Conservation (phyloP, 2,797 vertebrate species). For the Steatocranus sp. region DNA sequence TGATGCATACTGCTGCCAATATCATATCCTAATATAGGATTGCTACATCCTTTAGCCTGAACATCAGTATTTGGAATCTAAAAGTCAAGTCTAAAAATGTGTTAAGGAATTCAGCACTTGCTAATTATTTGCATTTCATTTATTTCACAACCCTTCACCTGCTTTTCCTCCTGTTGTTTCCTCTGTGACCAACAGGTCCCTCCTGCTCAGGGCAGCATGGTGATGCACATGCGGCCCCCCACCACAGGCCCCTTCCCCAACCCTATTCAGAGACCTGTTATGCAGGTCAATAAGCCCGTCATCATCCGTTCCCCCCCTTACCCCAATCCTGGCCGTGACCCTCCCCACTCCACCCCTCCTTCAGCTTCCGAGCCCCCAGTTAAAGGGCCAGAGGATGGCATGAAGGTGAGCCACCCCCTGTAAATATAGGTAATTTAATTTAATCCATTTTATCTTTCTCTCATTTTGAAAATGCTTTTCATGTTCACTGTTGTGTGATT, state of each 20-base stretch:
- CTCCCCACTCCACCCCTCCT: conserved; percentile 68
- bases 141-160: neutral
- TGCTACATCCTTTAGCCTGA: neutral
- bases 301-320: conserved; percentile 79
- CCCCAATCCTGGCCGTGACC: conserved; percentile 72
- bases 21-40: neutral
- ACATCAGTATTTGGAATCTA: neutral
- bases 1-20: neutral
- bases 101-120: neutral
- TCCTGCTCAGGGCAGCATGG: conserved; percentile 77
- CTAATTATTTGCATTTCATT: conserved; percentile 26
- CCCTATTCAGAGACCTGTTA: conserved; percentile 82
- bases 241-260: conserved; percentile 79
- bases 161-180: neutral
- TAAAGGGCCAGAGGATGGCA: conserved; percentile 80
- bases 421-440: conserved; percentile 81
- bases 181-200: conserved; percentile 57
- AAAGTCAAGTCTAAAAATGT: neutral
- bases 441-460: conserved; percentile 54
- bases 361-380: conserved; percentile 69
- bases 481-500: neutral
- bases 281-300: conserved; percentile 82
- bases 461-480: neutral
- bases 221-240: conserved; percentile 83
- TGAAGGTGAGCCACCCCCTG: conserved; percentile 86